Evolutionary conservation across 2,797 vertebrate genomes (phyloP).

Genomic region (Clarias pachynema): DNA sequence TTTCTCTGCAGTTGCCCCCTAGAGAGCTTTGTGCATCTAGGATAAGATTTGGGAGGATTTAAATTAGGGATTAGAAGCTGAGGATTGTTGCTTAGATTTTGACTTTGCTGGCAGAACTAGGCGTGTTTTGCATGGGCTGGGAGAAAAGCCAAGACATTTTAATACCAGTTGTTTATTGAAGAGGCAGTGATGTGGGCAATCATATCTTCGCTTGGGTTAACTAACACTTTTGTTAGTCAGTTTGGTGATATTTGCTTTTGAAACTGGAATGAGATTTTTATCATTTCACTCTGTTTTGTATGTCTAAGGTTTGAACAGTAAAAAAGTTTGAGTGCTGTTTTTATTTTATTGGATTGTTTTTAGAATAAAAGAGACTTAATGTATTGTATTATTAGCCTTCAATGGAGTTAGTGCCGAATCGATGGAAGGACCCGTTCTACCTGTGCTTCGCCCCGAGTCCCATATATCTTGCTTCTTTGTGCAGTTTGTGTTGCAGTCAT

Average conservation of each 20-base stretch:
- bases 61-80: conserved; percentile 44
- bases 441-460: not conserved
- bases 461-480: not conserved
- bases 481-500: not conserved
- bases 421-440: not conserved
- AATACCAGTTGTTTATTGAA: not conserved
- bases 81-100: conserved; percentile 41
- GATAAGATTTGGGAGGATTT: conserved; percentile 21
- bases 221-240: not conserved
- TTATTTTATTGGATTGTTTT: not conserved
- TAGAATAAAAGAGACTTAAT: not conserved
- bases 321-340: not conserved
- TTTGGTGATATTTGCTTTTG: not conserved
- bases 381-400: not conserved
- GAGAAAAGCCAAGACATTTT: conserved; percentile 20
- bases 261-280: not conserved
- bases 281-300: not conserved
- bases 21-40: conserved; percentile 23
- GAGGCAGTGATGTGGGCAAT: not conserved
- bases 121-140: not conserved
- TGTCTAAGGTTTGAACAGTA: not conserved
- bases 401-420: not conserved
- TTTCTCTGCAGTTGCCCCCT: conserved; percentile 54
- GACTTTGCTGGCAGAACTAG: conserved; percentile 14
- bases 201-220: not conserved